A percentile compares a stretch with the other conserved stretches of the same genome.
phyloP scores from a whole-genome alignment of 1,140 invertebrate genomes.

The Homarus americanus region DNA sequence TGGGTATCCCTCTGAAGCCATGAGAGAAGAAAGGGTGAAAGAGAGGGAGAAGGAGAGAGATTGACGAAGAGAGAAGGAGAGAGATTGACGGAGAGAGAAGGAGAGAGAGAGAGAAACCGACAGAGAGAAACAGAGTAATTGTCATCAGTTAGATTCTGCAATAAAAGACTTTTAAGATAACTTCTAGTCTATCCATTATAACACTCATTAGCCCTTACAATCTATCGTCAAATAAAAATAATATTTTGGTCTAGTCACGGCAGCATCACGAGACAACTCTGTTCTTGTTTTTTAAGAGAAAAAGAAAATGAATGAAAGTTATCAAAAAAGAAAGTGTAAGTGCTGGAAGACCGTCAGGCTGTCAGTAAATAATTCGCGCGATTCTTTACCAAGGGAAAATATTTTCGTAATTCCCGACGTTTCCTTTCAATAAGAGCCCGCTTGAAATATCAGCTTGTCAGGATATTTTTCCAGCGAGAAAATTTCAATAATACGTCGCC shows the following conservation, averaged over 20 bases:
- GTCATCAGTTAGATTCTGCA: slow-evolving; percentile 19
- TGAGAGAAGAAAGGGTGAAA: slow-evolving; percentile 49
- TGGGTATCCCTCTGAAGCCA: too few relatives aligned
- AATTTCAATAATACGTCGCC: slow-evolving; percentile 75
- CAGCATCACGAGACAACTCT: too few relatives aligned
- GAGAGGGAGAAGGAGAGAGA: not conserved
- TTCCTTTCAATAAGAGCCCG: slow-evolving; percentile 75
- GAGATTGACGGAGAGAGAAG: not conserved
- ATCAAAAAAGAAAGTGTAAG: slow-evolving; percentile 64
- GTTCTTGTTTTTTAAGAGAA: too few relatives aligned
- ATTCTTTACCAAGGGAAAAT: slow-evolving; percentile 75
- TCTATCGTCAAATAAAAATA: too few relatives aligned
- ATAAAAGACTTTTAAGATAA: too few relatives aligned
- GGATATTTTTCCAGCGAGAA: slow-evolving; percentile 75
- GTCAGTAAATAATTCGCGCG: slow-evolving; percentile 75
- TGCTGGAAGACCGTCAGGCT: slow-evolving; percentile 60
- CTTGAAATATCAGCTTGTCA: slow-evolving; percentile 75
- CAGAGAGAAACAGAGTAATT: slow-evolving; percentile 49
- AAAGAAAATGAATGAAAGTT: slow-evolving; percentile 58
- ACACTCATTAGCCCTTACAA: too few relatives aligned
- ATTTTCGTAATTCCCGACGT: slow-evolving; percentile 75
- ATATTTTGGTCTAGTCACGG: too few relatives aligned
- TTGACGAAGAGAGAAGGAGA: not conserved
- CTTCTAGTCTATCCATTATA: too few relatives aligned
- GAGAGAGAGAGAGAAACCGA: not conserved